phyloP scores from a whole-genome alignment of 2,888 invertebrate genomes.

The Chymomyza amoena region DNA sequence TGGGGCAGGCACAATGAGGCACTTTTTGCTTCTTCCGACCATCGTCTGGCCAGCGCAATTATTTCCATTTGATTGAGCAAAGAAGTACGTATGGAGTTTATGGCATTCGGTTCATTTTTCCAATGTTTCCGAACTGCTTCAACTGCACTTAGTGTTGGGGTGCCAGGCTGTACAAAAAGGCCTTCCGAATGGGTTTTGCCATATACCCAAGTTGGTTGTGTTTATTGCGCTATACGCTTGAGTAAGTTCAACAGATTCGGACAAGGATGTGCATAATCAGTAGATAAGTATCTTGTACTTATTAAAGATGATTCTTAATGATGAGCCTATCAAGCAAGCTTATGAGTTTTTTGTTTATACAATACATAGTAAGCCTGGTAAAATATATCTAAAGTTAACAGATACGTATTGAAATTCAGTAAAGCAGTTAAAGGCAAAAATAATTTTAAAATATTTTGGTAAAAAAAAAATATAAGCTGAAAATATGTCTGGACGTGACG shows the following conservation, averaged over 20 bases:
- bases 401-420: neutral
- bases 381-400: neutral
- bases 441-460: neutral
- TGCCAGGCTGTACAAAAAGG: neutral
- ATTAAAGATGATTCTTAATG: neutral
- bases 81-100: slow-evolving; percentile 70
- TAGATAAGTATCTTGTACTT: neutral
- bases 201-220: slow-evolving; percentile 25
- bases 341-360: too few species aligned
- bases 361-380: neutral
- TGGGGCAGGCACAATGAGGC: slow-evolving; percentile 40
- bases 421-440: neutral
- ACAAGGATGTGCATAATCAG: neutral
- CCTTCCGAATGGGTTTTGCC: neutral
- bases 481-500: slow-evolving; percentile 90
- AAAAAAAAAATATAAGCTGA: neutral
- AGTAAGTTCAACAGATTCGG: slow-evolving; percentile 45
- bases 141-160: neutral
- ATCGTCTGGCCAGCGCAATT: slow-evolving; percentile 59
- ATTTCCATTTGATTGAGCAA: slow-evolving; percentile 76
- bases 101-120: slow-evolving; percentile 45
- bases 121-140: slow-evolving; percentile 37
- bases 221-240: slow-evolving; percentile 69
- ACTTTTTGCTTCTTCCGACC: slow-evolving; percentile 34
- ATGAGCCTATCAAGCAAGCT: too few species aligned